Base-by-base conservation (phyloP, 2,888 invertebrate genomes). In the Drosophila infuscata region DNA sequence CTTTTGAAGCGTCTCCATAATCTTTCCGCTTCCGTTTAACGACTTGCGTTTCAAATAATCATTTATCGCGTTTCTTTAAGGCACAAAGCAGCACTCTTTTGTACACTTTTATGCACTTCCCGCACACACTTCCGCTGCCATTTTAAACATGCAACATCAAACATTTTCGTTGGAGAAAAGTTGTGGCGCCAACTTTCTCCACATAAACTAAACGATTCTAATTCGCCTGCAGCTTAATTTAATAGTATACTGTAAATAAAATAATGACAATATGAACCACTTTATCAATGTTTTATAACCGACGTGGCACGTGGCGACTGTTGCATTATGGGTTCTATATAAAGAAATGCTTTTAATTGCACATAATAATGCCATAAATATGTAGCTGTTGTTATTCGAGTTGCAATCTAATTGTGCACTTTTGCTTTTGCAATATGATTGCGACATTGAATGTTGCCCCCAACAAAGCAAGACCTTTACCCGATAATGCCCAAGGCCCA, bases 61-160 rank as follows among this genome's bases (percentile, higher is more conserved):
- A 48, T 89, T 75, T 82, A 75, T 75, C 66, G 70, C 25, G 36
- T 63, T 74, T 76, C 70, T 81, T 72, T 56, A 79, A 73, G 46
- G 70, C 64, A 56, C 25, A 25, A 8, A 25, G 15, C 15, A 46
- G 8, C 46, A 70, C 66, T 67, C 38, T 62, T 73, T 52, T 67
- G 36, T 33, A 43, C 43, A 20, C 20, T 43, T 43, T 43, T 6
- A 41, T 43, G 48, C 53, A 48, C 56, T 67, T 67, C 64, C 54
- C 58, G 52, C 57, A 15, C 36, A 15, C 36, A 81, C 65, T 79
- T 79, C 82, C 79, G 82, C 52, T 68, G 56, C 65, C 69, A 57
- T 66, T 74, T 82, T 69, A 74, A 64, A 68, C 82, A 61, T 79
- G 79, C 67, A 73, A 67, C 71, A 43, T 46, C 35, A 61, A 61